Conservation (phyloP, 2,797 vertebrate genomes). For the Amphiprion clarkii region DNA sequence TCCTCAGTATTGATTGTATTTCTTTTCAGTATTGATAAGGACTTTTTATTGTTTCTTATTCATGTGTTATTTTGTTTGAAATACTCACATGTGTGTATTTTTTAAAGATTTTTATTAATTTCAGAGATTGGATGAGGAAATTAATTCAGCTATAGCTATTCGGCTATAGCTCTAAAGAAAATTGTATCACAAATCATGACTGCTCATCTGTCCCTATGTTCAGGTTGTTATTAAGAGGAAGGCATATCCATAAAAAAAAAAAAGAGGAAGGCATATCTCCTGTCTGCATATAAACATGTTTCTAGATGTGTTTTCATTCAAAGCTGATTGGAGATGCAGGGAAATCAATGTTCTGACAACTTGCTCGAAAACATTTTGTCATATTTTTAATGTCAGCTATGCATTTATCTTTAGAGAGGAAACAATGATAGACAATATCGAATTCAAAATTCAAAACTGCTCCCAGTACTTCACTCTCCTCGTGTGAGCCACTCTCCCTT, state of each 20-base stretch:
- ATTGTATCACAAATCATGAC: slow-evolving; percentile 1
- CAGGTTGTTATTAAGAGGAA: neutral
- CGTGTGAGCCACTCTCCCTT: slow-evolving; percentile 60
- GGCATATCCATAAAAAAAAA: no score
- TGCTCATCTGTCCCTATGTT: neutral
- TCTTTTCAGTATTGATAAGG: neutral
- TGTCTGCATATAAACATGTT: neutral
- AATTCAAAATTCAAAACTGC: slow-evolving; percentile 59
- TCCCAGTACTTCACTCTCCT: slow-evolving; percentile 61
- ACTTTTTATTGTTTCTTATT: neutral
- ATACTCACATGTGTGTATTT: slow-evolving; percentile 1
- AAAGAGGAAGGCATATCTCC: neutral
- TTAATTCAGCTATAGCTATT: neutral
- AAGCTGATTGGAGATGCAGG: neutral
- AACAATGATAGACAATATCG: slow-evolving; percentile 57
- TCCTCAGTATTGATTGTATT: neutral
- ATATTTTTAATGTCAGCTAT: slow-evolving; percentile 19
- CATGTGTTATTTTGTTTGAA: slow-evolving; percentile 1
- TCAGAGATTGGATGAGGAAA: slow-evolving; percentile 24
- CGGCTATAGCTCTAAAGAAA: neutral
- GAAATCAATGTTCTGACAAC: slow-evolving; percentile 1
- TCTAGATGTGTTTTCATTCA: neutral
- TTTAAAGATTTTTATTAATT: neutral
- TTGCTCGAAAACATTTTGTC: slow-evolving; percentile 22
- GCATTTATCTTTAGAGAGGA: slow-evolving; percentile 25